Evolutionary conservation across 2,888 invertebrate genomes (phyloP).

Genomic region (Theretra japonica): DNA sequence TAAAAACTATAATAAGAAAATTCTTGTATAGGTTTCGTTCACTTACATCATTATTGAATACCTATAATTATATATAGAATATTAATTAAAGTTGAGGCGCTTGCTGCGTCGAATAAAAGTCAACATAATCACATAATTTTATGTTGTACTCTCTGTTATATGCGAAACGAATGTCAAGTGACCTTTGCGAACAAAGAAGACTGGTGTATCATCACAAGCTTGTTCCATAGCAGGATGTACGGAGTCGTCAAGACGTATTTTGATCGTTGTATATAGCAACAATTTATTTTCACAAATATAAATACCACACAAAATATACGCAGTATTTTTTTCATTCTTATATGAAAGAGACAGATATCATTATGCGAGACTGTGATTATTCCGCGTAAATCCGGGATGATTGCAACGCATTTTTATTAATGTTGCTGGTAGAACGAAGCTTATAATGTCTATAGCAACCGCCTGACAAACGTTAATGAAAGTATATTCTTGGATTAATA

Average conservation of each 20-base stretch:
- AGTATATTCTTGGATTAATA: too few species aligned
- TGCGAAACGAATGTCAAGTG: conserved; percentile 24
- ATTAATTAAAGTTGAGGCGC: conserved; percentile 1
- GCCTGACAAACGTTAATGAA: too few species aligned
- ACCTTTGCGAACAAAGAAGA: conserved; percentile 19
- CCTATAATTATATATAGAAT: neutral
- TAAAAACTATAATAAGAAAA: conserved; percentile 37
- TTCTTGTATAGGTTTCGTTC: conserved; percentile 24
- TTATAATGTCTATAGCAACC: too few species aligned
- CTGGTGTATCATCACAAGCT: conserved; percentile 5
- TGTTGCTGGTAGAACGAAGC: too few species aligned
- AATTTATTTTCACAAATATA: neutral
- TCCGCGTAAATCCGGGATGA: too few species aligned
- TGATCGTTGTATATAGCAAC: neutral
- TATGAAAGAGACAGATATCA: too few species aligned
- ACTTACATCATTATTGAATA: conserved; percentile 20
- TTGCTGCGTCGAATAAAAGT: conserved; percentile 1
- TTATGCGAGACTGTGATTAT: too few species aligned
- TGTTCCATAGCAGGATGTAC: neutral
- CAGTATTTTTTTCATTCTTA: too few species aligned
- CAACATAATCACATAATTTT: conserved; percentile 12
- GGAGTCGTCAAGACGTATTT: neutral
- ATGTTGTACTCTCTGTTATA: conserved; percentile 3
- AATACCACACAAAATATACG: too few species aligned
- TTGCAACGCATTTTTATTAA: too few species aligned